Conservation (phyloP, 2,113 vertebrate genomes). For the Merops nubicus region DNA sequence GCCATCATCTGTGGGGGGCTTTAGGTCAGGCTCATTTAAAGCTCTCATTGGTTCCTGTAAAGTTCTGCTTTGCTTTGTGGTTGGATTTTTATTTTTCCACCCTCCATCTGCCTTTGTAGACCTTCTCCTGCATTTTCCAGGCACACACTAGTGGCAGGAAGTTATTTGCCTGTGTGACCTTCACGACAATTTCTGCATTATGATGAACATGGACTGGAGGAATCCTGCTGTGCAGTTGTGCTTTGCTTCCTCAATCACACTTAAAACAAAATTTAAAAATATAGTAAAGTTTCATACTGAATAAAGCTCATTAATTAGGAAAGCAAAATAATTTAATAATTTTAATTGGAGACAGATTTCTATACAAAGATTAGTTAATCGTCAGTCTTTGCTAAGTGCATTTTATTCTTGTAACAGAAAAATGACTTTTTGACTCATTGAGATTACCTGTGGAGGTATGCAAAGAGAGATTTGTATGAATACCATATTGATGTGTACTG, state of each 20-base stretch:
- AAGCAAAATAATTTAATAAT: neutral
- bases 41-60: neutral
- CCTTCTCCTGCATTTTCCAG: neutral
- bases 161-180: neutral
- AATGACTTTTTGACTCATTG: neutral
- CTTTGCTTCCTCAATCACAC: neutral
- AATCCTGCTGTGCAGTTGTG: neutral
- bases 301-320: neutral
- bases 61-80: neutral
- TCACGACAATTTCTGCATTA: neutral
- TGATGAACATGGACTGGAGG: neutral
- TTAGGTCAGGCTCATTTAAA: neutral
- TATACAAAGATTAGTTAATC: neutral
- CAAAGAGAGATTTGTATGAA: neutral
- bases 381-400: neutral
- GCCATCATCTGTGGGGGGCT: neutral
- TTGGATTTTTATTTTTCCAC: accelerated
- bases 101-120: neutral
- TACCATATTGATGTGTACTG: neutral
- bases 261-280: neutral
- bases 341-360: neutral
- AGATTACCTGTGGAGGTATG: neutral
- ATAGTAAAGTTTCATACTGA: neutral
- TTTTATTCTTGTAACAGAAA: neutral
- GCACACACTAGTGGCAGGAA: neutral